Conservation (phyloP, 2,797 vertebrate genomes). For the Sebastes goodei region DNA sequence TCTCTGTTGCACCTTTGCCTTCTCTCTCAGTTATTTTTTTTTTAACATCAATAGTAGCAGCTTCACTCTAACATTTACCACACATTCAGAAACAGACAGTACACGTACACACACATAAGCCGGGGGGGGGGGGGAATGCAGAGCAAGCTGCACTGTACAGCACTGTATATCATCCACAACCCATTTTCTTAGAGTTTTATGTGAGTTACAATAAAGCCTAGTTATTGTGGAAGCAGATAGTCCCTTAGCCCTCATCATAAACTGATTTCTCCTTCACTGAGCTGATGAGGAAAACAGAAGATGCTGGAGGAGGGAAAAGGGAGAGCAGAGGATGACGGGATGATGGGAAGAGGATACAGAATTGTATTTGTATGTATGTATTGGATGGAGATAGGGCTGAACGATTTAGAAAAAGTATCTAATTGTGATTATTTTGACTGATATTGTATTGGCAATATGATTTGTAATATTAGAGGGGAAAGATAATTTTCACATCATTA, state of each 20-base stretch:
- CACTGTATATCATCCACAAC: conserved; percentile 42
- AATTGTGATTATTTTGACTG: no score
- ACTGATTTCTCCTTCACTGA: conserved; percentile 59
- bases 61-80: not conserved
- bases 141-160: conserved; percentile 6
- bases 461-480: no score
- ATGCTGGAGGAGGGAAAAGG: conserved; percentile 10
- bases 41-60: not conserved
- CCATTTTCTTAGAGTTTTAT: conserved; percentile 64
- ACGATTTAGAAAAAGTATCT: no score
- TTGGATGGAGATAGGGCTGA: no score
- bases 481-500: no score
- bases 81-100: conserved; percentile 5
- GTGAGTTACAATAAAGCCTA: conserved; percentile 61
- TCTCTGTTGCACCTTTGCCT: conserved; percentile 4
- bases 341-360: conserved; percentile 15
- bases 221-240: conserved; percentile 67
- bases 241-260: conserved; percentile 55
- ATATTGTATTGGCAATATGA: no score
- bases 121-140: conserved; percentile 6
- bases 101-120: not conserved
- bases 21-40: not conserved
- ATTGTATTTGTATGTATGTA: not conserved
- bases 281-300: conserved; percentile 37
- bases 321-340: not conserved